Evolutionary conservation across 2,797 vertebrate species (phyloP), one percentile per base, ranked within the genome.

Genomic region (Pterois miles): DNA sequence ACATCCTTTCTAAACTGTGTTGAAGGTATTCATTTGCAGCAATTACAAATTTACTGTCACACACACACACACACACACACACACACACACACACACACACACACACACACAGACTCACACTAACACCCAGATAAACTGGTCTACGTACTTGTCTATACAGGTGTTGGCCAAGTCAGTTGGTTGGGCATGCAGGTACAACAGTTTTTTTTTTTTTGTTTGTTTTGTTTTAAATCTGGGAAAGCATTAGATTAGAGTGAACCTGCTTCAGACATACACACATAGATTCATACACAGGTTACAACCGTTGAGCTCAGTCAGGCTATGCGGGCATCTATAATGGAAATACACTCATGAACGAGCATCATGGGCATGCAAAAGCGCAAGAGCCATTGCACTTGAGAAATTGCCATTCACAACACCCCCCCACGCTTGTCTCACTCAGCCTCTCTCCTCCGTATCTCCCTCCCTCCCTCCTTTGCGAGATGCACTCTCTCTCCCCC

Each of bases 341-440:
- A 82, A 81, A 76, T 31, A 69, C 27, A 20, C 38, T 74, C 50
- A 57, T 38, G 73, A 75, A 74, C 38, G 43, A 89, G 76, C 77
- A 85, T 85, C 76, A 72, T 43, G 57, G 65, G 6, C 56, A 31
- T 82, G 65, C 68, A 80, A 87, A 89, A 86, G 88, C 14, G 20
- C 74, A 90, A 76, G 70, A 88, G 78, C 83, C 58, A 43, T 71
- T 86, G 71, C 83, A 91, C 81, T 91, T 88, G 82, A 83, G 85
- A 91, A 86, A 92, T 88, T 90, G 60, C 56, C 69, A 65, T 85
- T 89, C 83, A 81, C 87, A 70, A n/a, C n/a, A n/a, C 43, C 75
- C 67, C 74, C 66, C 69, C 76, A 64, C 56, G 14, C 83, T 83
- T 60, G 76, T 86, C 82, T 90, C 78, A 64, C 81, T 79, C 67